These are phyloP conservation scores for Allolobophora icterica DNA, from an alignment of 2,888 invertebrate genomes.

Conservation along the genomic window DNA sequence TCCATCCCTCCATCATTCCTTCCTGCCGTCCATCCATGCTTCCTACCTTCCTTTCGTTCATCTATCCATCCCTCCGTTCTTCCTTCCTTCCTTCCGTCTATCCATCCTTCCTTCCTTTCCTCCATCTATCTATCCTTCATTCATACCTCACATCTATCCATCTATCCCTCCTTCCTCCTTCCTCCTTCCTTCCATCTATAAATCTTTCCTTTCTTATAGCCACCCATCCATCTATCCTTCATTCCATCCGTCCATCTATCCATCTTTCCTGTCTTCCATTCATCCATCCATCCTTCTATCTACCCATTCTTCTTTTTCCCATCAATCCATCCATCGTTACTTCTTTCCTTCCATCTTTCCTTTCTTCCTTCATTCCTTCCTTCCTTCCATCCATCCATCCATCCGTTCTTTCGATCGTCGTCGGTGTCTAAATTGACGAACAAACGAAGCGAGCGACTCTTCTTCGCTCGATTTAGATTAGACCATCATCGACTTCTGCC, in stretches of 20 bases:
- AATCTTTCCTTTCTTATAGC: neutral
- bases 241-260: neutral
- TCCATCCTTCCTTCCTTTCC: too few species aligned
- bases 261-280: neutral
- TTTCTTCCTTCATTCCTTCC: neutral
- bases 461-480: constrained; percentile 23
- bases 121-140: too few species aligned
- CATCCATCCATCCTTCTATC: neutral
- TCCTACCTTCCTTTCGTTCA: too few species aligned
- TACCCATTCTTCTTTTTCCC: neutral
- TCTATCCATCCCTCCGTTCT: too few species aligned
- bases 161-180: neutral
- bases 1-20: too few species aligned
- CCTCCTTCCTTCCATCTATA: neutral
- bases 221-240: neutral
- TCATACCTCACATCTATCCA: too few species aligned
- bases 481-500: neutral
- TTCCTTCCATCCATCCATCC: neutral
- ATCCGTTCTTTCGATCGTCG: neutral
- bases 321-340: neutral
- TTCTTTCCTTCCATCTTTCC: neutral
- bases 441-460: constrained; percentile 25
- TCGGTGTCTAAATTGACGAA: constrained; percentile 23
- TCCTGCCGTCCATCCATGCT: too few species aligned
- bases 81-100: too few species aligned